phyloP scores from a whole-genome alignment of 2,113 vertebrate genomes.

The Chiloscyllium plagiosum region DNA sequence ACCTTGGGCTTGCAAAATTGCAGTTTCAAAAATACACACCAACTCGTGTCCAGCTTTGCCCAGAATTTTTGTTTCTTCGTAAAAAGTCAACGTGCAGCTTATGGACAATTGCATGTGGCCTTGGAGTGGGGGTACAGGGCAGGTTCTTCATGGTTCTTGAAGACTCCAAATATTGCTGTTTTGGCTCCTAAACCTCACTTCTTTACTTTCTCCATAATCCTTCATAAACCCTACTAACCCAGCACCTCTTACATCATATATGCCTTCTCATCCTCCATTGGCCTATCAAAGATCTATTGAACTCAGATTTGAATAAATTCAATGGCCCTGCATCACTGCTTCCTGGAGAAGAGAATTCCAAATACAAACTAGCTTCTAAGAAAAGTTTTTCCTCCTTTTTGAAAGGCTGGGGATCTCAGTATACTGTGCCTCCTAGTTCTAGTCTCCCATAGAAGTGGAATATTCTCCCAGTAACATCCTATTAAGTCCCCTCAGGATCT shows the following conservation, averaged over 20 bases:
- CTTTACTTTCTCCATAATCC: no score
- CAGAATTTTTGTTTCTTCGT: neutral
- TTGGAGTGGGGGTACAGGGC: neutral
- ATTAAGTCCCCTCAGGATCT: no score
- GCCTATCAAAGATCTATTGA: no score
- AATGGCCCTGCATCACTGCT: no score
- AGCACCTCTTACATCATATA: neutral
- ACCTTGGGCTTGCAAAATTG: neutral
- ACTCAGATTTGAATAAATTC: no score
- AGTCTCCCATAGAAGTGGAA: no score
- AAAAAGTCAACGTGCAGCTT: neutral
- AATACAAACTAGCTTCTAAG: no score
- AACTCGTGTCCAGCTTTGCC: neutral
- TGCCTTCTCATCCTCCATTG: neutral
- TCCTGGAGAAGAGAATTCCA: no score
- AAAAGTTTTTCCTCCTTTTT: no score
- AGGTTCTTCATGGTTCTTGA: neutral
- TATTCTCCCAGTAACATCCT: no score
- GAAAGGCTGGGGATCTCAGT: no score
- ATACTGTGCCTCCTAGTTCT: no score
- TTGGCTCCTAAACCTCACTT: neutral
- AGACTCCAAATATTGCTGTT: neutral
- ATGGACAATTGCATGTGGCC: neutral
- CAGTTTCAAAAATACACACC: neutral
- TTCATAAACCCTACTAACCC: neutral